Percentiles rank a stretch among this genome's conserved stretches.
phyloP scores from a whole-genome alignment of 2,888 invertebrate species.

The Apotomis betuletana region DNA sequence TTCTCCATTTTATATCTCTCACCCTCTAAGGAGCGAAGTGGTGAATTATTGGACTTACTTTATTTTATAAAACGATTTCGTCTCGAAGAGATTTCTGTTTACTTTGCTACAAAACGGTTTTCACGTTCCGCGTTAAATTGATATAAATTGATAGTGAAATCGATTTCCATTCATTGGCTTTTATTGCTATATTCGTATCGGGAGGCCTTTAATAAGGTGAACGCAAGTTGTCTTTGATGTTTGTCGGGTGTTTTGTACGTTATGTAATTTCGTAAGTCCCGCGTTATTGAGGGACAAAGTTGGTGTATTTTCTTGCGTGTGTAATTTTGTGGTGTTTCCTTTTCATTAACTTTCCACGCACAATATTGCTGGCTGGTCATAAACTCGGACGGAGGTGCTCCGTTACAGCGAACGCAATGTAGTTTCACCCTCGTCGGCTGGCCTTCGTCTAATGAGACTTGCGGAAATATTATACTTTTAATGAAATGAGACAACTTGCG shows the following conservation, averaged over 20 bases:
- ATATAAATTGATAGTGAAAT: slow-evolving; percentile 56
- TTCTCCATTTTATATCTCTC: slow-evolving; percentile 77
- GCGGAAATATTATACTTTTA: slow-evolving; percentile 72
- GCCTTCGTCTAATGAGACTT: slow-evolving; percentile 66
- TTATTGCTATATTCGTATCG: slow-evolving; percentile 30
- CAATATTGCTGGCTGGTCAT: slow-evolving; percentile 75
- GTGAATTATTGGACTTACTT: slow-evolving; percentile 80
- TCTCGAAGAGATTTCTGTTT: slow-evolving; percentile 71
- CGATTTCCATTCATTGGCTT: slow-evolving; percentile 43
- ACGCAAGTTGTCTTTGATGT: slow-evolving; percentile 1
- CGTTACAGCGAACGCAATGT: slow-evolving; percentile 54
- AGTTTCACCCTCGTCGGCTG: slow-evolving; percentile 54
- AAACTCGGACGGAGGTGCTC: slow-evolving; percentile 69
- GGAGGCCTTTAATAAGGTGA: slow-evolving; percentile 14
- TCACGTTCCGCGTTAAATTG: slow-evolving; percentile 61
- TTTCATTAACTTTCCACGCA: slow-evolving; percentile 75
- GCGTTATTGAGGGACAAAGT: slow-evolving; percentile 36
- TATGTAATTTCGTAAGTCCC: slow-evolving; percentile 24
- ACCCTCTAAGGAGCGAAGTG: slow-evolving; percentile 74
- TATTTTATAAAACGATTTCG: slow-evolving; percentile 78
- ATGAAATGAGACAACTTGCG: slow-evolving; percentile 65
- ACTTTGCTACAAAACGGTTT: slow-evolving; percentile 67
- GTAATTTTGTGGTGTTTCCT: slow-evolving; percentile 47
- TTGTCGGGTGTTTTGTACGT: slow-evolving; percentile 1
- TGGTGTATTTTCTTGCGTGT: slow-evolving; percentile 43